phyloP scores from a whole-genome alignment of 2,888 invertebrate genomes.

The Netelia inedita region DNA sequence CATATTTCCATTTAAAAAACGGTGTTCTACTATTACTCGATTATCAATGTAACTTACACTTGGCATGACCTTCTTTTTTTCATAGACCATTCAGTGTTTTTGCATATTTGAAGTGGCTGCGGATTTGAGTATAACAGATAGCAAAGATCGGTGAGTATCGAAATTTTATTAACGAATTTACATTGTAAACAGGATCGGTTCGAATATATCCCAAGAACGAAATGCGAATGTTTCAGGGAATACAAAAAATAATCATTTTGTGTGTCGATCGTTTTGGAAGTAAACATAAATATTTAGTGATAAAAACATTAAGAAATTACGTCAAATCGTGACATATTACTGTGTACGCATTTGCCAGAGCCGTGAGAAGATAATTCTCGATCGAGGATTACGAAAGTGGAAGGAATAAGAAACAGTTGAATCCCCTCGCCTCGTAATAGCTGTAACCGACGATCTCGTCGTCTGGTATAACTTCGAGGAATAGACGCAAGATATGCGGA shows the following conservation, averaged over 20 bases:
- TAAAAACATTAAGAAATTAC: not conserved
- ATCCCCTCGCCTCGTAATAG: constrained; percentile 33
- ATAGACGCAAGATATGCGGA: constrained; percentile 33
- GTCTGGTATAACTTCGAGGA: not conserved
- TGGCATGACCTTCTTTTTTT: not conserved
- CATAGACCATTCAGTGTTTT: constrained; percentile 31
- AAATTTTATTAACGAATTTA: not conserved
- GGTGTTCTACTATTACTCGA: constrained; percentile 2
- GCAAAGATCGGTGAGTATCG: constrained; percentile 14
- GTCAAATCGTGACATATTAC: too few species aligned
- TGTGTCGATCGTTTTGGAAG: not conserved
- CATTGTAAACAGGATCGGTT: constrained; percentile 6
- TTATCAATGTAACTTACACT: not conserved
- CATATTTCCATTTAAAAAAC: not conserved
- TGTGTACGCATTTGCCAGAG: too few species aligned
- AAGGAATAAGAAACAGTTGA: constrained; percentile 6
- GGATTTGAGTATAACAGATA: not conserved
- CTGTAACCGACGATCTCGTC: constrained; percentile 4
- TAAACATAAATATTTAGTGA: not conserved
- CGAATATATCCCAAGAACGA: not conserved
- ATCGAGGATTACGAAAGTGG: too few species aligned
- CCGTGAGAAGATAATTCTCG: too few species aligned
- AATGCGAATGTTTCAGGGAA: constrained; percentile 10
- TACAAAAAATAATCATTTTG: not conserved
- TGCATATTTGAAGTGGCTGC: not conserved